A percentile compares a stretch with the other conserved stretches of the same genome.
Evolutionary conservation across 2,888 invertebrate species (phyloP).

Genomic region (Drosophila parthenogenetica): DNA sequence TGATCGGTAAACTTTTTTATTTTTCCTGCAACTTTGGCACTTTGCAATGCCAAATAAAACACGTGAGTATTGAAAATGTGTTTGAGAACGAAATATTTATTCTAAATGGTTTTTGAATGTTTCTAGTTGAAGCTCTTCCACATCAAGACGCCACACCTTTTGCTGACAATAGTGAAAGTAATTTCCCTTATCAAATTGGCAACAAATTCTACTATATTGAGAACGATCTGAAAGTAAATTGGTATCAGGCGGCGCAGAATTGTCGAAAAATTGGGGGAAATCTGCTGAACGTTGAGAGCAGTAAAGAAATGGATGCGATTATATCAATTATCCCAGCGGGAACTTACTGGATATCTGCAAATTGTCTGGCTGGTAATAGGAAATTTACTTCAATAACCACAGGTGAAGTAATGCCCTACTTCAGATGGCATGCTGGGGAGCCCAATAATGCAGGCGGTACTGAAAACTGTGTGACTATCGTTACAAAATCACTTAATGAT

Average conservation of each 20-base stretch:
- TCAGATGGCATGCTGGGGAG: slow-evolving; percentile 16
- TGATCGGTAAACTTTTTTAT: slow-evolving; percentile 24
- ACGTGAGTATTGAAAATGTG: slow-evolving; percentile 3
- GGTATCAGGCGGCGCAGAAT: slow-evolving; percentile 28
- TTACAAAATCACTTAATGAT: slow-evolving; percentile 5
- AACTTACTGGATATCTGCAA: slow-evolving; percentile 34
- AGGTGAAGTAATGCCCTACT: slow-evolving; percentile 14
- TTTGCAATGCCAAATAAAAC: slow-evolving; percentile 17
- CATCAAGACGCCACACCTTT: not conserved
- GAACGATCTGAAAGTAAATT: not conserved
- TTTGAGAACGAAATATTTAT: not conserved
- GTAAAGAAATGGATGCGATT: slow-evolving; percentile 30
- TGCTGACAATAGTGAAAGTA: not conserved
- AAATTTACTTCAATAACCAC: slow-evolving; percentile 19
- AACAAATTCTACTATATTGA: slow-evolving; percentile 36
- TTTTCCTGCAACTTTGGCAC: slow-evolving; percentile 28
- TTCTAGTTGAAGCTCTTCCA: too few species aligned
- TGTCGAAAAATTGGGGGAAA: slow-evolving; percentile 46
- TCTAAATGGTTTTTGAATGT: too few species aligned
- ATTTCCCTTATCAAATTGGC: slow-evolving; percentile 40
- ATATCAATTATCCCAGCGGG: not conserved
- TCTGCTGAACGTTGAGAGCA: slow-evolving; percentile 36
- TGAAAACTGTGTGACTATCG: slow-evolving; percentile 19
- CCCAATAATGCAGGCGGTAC: not conserved
- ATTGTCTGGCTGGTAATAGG: slow-evolving; percentile 14